Base-by-base conservation (phyloP, 1,140 invertebrate species). In the Coboldia fuscipes region DNA sequence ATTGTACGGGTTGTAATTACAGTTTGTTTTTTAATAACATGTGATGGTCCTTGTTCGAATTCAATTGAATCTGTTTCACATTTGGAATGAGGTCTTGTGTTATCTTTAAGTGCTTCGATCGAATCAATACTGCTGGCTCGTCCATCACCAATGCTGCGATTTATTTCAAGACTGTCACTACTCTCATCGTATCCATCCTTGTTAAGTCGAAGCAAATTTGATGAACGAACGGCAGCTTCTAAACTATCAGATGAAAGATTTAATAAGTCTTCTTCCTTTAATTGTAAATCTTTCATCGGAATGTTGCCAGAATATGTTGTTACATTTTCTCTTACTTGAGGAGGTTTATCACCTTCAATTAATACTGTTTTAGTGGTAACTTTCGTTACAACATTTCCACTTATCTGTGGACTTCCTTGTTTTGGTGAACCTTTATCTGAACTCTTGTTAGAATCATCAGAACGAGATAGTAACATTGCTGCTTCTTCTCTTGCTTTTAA, bases 401-500 rank as follows among this genome's bases (percentile, higher is more conserved):
- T 20, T 52, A 52, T n/a, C 52, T 39, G 21, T 52, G 36, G 14
- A 41, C 42, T 41, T 54, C 49, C 13, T 51, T 43, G 31, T 45
- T 62, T 47, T 42, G 57, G 38, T 41, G 60, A 64, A 6, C 57
- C 58, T 61, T 44, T 62, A 45, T 58, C 60, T 2, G 63, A 60
- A n/a, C n/a, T n/a, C 40, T 63, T 67, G 20, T 64, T 65, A 9
- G 60, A 57, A 44, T 66, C 65, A 27, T 65, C 64, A 31, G 66
- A 66, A 19, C 57, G 51, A 1, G 64, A 65, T 32, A 59, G 41
- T 3, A 92, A 56, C 23, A 88, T 48, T 30, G 78, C 75, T 41
- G 86, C 84, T 51, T 90, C 85, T 50, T 86, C 74, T 46, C 82
- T 76, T 0, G 77, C 83, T 40, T 73, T 66, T 17, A 80, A 60